Percentiles rank a stretch among this genome's conserved stretches.
phyloP scores from a whole-genome alignment of 2,888 invertebrate genomes.

The Rhagium mordax region DNA sequence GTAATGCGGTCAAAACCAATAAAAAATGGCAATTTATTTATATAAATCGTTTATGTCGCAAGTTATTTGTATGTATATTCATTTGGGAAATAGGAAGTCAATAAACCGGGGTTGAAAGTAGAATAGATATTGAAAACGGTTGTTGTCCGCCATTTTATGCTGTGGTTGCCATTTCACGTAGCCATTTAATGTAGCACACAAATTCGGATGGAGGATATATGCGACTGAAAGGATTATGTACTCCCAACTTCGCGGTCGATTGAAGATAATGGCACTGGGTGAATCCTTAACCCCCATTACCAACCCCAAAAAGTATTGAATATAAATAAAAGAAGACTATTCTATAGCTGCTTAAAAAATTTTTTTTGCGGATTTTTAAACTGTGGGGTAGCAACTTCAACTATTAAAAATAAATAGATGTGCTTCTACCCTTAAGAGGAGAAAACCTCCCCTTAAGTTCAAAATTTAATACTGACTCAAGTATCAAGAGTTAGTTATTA shows the following conservation, averaged over 20 bases:
- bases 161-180: slow-evolving; percentile 49
- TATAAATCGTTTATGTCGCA: slow-evolving; percentile 11
- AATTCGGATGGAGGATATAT: slow-evolving; percentile 46
- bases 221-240: slow-evolving; percentile 44
- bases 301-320: background rate
- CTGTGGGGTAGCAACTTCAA: too few species aligned
- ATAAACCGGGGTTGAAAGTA: slow-evolving; percentile 41
- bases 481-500: too few species aligned
- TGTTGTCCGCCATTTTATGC: slow-evolving; percentile 44
- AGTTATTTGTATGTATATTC: slow-evolving; percentile 13
- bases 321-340: too few species aligned
- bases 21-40: background rate
- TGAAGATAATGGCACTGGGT: slow-evolving; percentile 41
- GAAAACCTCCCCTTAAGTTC: too few species aligned
- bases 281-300: background rate
- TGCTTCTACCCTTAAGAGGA: too few species aligned
- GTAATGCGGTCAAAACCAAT: background rate
- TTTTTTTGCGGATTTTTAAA: too few species aligned
- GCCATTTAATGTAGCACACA: slow-evolving; percentile 46
- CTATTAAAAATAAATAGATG: too few species aligned
- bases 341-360: too few species aligned
- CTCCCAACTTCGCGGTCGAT: slow-evolving; percentile 43
- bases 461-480: too few species aligned
- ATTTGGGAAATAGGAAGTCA: slow-evolving; percentile 46
- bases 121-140: slow-evolving; percentile 39